Evolutionary conservation across 2,888 invertebrate genomes (phyloP).

Genomic region (Yponomeuta plumbellus): DNA sequence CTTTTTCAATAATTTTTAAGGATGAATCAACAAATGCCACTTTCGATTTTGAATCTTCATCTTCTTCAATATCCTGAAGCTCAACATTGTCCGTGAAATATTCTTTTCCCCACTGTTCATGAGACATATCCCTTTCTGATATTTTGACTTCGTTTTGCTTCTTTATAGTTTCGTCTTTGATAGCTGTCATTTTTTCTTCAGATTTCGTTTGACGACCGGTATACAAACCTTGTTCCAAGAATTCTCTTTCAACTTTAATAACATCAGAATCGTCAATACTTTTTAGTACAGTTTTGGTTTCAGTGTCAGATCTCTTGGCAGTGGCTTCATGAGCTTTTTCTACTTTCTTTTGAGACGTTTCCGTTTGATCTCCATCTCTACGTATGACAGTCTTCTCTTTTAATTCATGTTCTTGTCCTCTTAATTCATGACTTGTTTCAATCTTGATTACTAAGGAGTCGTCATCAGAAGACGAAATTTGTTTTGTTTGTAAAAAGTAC

Average conservation of each 20-base stretch:
- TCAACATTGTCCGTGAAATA: slow-evolving; percentile 70
- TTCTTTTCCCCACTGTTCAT: slow-evolving; percentile 74
- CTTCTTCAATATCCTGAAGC: slow-evolving; percentile 64
- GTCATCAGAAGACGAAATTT: slow-evolving; percentile 68
- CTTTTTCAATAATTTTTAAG: slow-evolving; percentile 64
- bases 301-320: slow-evolving; percentile 63
- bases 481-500: slow-evolving; percentile 64
- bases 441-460: slow-evolving; percentile 68
- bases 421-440: slow-evolving; percentile 62
- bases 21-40: slow-evolving; percentile 63
- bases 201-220: slow-evolving; percentile 65
- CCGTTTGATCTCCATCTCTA: slow-evolving; percentile 65
- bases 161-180: slow-evolving; percentile 67
- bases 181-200: slow-evolving; percentile 69
- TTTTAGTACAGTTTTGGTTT: slow-evolving; percentile 64
- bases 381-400: slow-evolving; percentile 67
- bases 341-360: slow-evolving; percentile 69
- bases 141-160: slow-evolving; percentile 71
- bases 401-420: slow-evolving; percentile 67
- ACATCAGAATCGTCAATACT: slow-evolving; percentile 63
- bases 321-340: slow-evolving; percentile 73
- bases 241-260: slow-evolving; percentile 61
- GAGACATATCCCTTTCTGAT: slow-evolving; percentile 69
- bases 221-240: slow-evolving; percentile 65
- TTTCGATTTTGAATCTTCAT: slow-evolving; percentile 55